Conservation (phyloP, 35 echinoderm and acorn worm species). For the Lytechinus pictus region DNA sequence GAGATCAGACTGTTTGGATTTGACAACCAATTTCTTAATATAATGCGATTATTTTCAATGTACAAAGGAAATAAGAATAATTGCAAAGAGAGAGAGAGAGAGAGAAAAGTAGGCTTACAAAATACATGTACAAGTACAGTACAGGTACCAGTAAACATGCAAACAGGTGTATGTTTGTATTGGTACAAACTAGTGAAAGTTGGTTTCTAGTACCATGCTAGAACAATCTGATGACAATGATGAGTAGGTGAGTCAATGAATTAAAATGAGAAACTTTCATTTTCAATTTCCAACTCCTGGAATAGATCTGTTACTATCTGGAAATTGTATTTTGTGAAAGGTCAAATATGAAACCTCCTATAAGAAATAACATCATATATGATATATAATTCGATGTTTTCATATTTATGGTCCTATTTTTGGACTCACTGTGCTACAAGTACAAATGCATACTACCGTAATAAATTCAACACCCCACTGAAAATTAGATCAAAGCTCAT, state of each 20-base stretch:
- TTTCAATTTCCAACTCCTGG: background rate
- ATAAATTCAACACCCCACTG: no score
- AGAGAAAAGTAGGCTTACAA: background rate
- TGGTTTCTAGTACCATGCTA: background rate
- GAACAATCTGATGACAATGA: background rate
- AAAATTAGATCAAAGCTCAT: no score
- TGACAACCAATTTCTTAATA: background rate
- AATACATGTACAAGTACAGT: background rate
- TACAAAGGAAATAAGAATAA: background rate
- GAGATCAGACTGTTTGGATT: background rate
- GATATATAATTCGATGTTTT: no score
- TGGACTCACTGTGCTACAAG: no score
- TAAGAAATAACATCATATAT: no score
- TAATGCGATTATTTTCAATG: no score
- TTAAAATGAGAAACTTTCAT: background rate
- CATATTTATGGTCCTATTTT: no score
- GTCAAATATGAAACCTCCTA: no score
- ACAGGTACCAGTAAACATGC: background rate
- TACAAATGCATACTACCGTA: no score
- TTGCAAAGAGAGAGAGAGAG: background rate
- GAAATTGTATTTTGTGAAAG: no score
- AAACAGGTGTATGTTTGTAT: background rate
- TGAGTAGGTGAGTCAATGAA: background rate
- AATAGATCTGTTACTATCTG: background rate
- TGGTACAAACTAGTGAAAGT: background rate